Evolutionary conservation across 2,888 invertebrate species (phyloP), one percentile per base, ranked within the genome.

Genomic region (Phyto melanocephala): DNA sequence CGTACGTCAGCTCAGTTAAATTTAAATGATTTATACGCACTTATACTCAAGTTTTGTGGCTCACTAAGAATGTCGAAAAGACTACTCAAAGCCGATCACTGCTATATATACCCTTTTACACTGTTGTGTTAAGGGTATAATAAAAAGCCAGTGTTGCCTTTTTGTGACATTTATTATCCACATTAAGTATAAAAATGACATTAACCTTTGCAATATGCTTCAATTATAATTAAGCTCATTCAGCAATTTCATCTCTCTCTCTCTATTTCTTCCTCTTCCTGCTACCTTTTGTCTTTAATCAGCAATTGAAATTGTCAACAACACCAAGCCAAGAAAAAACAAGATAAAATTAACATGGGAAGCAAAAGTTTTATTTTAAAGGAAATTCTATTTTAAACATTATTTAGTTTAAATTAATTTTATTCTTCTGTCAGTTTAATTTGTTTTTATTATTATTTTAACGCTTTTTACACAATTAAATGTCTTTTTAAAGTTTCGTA

Each of bases 381-480:
- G 70, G 75, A 80, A 70, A 80, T 80, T 75, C 63, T 47, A 56
- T 50, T 75, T 24, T 50, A 37, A 47, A 47, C 42, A 50, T 52
- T 62, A 72, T 28, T 60, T 15, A 17, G 28, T 35, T 50, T 13
- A 60, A 50, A 47, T 62, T 62, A 37, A 72, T 33, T 63, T 28
- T 63, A 45, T 17, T 15, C n/a, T 20, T 17, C 1, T 50, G 50
- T 20, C n/a, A n/a, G n/a, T n/a, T n/a, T n/a, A n/a, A n/a, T 13
- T 58, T 17, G 7, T 58, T 37, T 56, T 58, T 37, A 42, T 63
- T 45, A 42, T 15, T n/a, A n/a, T n/a, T n/a, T n/a, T n/a, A n/a
- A n/a, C n/a, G n/a, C 10, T 33, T 50, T 35, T 50, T 22, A 65
- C 22, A 22, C 58, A 20, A 60, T 47, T 47, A 15, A 60, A 47